Base-by-base conservation (phyloP, 2,888 invertebrate genomes). In the Girardia tigrina region DNA sequence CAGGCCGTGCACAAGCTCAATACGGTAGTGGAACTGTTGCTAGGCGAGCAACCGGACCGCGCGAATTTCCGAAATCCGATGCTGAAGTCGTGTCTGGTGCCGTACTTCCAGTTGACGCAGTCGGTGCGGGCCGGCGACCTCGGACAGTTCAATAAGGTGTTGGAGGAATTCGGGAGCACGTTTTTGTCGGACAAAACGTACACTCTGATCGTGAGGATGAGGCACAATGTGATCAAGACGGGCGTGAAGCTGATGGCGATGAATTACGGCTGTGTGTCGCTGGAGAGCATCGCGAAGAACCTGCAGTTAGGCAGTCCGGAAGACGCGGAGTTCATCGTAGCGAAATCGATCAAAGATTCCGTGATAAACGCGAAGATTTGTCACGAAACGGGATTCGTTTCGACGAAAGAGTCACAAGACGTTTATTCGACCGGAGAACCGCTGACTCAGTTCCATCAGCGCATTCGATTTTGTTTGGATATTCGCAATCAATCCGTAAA, bases 171-270 rank as follows among this genome's bases (percentile, higher is more conserved):
- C 85, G 91, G 92, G 29, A 89, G 90, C 0, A 91, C 92, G 83
- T 98, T 98, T 83, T 89, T 93, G 79, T 88, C 88, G 79, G 97
- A 98, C 84, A 91, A 94, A 82, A 98, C 98, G 0, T 94, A 92
- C 81, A 94, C 95, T 27, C 86, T 98, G 77, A 97, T 98, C 81
- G 88, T 97, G 71, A 90, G 98, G 78, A 87, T 99, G 75, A 88
- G 95, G 75, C 98, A 98, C 84, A 99, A 98, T 86, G 98, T 99
- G 0, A 97, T 99, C 81, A 97, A 97, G 86, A 97, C 98, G 14
- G 95, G 94, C 0, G 91, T 97, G 75, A 88, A 95, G 42, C 91
- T 93, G 73, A 97, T 99, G 84, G 94, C 94, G 0, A 85, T 93
- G 28, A 94, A 95, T 0, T 98, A 98, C 84, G 95, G 95, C 0